These are phyloP conservation scores for Meta bourneti DNA, from an alignment of 2,888 invertebrate genomes.

Conservation along the genomic window DNA sequence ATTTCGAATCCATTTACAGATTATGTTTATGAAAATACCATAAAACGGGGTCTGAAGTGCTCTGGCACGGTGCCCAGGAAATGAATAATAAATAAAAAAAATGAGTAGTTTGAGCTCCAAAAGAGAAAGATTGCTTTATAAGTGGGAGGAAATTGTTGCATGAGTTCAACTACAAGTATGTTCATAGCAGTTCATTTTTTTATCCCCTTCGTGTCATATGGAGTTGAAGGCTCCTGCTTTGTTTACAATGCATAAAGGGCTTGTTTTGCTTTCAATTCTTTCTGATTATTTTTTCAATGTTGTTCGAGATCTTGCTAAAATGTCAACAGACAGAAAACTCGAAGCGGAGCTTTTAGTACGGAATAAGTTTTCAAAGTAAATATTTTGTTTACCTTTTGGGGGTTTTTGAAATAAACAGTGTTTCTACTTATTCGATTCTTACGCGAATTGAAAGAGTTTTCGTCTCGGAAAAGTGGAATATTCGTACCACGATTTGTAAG, in stretches of 20 bases:
- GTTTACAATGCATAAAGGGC: neutral
- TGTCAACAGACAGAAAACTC: neutral
- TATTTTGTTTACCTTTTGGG: neutral
- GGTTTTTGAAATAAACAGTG: neutral
- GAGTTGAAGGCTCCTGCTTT: neutral
- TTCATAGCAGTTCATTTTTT: neutral
- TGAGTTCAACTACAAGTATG: neutral
- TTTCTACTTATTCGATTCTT: neutral
- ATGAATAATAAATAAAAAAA: constrained; percentile 23
- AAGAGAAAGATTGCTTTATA: constrained; percentile 23
- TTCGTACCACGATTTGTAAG: too few species aligned
- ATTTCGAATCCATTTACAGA: neutral
- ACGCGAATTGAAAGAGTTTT: too few species aligned
- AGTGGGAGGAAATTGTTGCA: constrained; percentile 18
- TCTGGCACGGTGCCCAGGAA: neutral
- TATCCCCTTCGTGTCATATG: neutral
- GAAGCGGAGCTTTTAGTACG: neutral
- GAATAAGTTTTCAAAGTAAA: neutral
- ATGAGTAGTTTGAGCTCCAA: constrained; percentile 1
- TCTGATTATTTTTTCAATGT: neutral
- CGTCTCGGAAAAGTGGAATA: too few species aligned
- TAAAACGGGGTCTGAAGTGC: neutral
- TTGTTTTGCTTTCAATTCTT: neutral
- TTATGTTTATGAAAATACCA: constrained; percentile 24
- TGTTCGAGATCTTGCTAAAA: neutral